Evolutionary conservation across 2,888 invertebrate genomes (phyloP), one percentile per base, ranked within the genome.

Genomic region (Unio delphinus): DNA sequence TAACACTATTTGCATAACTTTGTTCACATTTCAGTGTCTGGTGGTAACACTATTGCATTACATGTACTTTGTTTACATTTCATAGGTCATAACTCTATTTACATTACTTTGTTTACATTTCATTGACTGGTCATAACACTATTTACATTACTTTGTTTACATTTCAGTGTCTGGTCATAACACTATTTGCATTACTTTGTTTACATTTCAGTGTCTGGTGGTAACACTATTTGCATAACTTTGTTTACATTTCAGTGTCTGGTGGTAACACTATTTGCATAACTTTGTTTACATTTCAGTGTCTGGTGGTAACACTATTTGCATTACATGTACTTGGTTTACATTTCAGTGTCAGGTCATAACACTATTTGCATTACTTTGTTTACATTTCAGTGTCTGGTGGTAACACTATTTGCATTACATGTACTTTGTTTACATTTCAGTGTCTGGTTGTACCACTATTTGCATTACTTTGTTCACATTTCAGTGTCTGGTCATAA

Each of bases 121-220:
- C 80, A 86, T 84, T 71, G 83, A 45, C 74, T 87, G 58, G 70
- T 79, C 26, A 6, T 34, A 34, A 34, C 34, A 34, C 34, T 7
- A 34, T 34, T 34, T 34, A 8, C 4, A 18, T 17, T 20, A 56
- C 26, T 56, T 17, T 55, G 56, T n/a, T 64, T 7, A 63, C 4
- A n/a, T 77, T 75, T 54, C 80, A 86, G 86, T 71, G 83, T 55
- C 74, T 87, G 58, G 70, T 79, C 26, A 86, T 23, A 23, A 23
- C 23, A 23, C 45, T 45, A 11, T 45, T 45, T 45, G 45, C 1
- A 45, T 45, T 45, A 45, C 45, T 45, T 45, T 45, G 45, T 45
- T 45, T 4, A 45, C 15, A 20, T 77, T 75, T 54, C 80, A 86
- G 86, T 71, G 83, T 55, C 74, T 87, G 58, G 70, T 79, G 23